A percentile compares a stretch with the other conserved stretches of the same genome.
phyloP scores from a whole-genome alignment of 2,888 invertebrate species.

The Hyposoter dolosus region DNA sequence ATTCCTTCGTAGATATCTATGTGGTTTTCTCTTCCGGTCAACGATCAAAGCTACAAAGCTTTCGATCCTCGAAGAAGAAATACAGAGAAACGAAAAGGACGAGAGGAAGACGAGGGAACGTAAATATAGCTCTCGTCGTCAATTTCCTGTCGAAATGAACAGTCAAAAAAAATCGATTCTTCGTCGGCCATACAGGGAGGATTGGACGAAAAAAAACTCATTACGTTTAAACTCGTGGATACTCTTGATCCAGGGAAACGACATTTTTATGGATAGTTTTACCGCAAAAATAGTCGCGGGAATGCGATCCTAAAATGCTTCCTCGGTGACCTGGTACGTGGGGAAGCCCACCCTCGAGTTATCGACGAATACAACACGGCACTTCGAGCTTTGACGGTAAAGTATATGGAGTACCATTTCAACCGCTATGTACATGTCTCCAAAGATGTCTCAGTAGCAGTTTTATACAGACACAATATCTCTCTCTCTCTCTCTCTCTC shows the following conservation, averaged over 20 bases:
- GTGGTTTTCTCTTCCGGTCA: slow-evolving; percentile 18
- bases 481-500: neutral
- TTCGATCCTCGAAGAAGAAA: neutral
- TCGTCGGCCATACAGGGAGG: neutral
- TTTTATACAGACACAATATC: slow-evolving; percentile 1
- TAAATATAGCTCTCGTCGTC: neutral
- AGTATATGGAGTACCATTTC: slow-evolving; percentile 12
- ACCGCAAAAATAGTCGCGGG: neutral
- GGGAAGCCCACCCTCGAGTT: slow-evolving; percentile 16
- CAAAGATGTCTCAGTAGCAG: slow-evolving; percentile 38
- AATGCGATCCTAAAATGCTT: slow-evolving; percentile 21
- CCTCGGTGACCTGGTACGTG: neutral
- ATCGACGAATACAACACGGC: slow-evolving; percentile 16
- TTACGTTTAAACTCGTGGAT: neutral
- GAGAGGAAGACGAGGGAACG: neutral
- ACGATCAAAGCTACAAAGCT: neutral
- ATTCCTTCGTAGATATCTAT: neutral
- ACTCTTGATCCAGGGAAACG: neutral
- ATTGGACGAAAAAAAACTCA: neutral
- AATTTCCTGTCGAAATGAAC: slow-evolving; percentile 16
- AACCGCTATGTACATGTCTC: slow-evolving; percentile 7
- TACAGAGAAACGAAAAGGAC: neutral
- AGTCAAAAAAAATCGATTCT: neutral
- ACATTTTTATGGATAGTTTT: slow-evolving; percentile 22
- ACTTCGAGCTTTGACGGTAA: slow-evolving; percentile 42